Conservation (phyloP, 2,113 vertebrate species). For the Tachysurus fulvidraco region DNA sequence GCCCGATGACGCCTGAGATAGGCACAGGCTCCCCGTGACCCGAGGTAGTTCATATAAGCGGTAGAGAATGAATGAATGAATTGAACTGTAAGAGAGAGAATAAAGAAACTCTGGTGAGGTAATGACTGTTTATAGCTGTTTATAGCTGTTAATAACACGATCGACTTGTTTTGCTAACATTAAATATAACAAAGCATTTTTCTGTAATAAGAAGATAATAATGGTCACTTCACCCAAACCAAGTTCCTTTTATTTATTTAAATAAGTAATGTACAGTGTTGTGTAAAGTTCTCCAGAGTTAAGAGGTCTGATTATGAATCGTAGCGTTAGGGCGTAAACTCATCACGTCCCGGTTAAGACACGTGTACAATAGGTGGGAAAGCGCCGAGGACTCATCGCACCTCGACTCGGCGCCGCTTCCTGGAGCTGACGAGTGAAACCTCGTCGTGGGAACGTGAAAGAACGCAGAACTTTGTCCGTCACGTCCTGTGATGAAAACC, state of each 20-base stretch:
- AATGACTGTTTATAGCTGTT: too few relatives aligned
- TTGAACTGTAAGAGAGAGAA: too few relatives aligned
- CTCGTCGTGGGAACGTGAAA: not conserved
- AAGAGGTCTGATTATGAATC: not conserved
- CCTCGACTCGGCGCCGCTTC: not conserved
- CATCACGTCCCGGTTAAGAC: not conserved
- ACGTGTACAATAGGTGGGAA: not conserved
- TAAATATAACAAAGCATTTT: not conserved
- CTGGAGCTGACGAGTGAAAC: constrained; percentile 8
- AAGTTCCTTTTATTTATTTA: not conserved
- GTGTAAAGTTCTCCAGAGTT: not conserved
- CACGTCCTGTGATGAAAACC: constrained; percentile 35
- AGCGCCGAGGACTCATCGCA: not conserved
- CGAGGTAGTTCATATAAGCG: too few relatives aligned
- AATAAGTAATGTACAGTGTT: not conserved
- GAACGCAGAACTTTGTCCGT: not conserved
- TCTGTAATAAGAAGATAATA: not conserved
- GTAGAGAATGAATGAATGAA: too few relatives aligned
- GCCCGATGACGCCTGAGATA: too few relatives aligned
- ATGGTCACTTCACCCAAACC: not conserved
- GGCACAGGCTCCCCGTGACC: too few relatives aligned
- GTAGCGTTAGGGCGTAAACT: not conserved
- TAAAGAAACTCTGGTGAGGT: too few relatives aligned
- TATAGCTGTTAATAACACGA: too few relatives aligned
- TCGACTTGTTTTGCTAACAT: not conserved